These are phyloP conservation scores for Dasysyrphus tricinctus DNA, from an alignment of 2,888 invertebrate species.

Conservation along the genomic window DNA sequence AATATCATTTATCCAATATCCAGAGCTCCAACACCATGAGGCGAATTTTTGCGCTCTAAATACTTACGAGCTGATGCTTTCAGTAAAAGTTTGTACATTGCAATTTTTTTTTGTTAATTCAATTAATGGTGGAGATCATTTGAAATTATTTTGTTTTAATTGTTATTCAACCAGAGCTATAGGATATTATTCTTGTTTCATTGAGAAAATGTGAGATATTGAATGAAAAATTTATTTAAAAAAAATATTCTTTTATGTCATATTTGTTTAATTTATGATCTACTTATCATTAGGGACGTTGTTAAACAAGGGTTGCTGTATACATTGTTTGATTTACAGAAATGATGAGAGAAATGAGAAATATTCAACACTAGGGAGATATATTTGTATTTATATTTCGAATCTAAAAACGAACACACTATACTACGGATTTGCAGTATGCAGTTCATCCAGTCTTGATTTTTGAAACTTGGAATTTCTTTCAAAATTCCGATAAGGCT, in stretches of 20 bases:
- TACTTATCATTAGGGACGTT: too few species aligned
- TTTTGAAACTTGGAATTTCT: too few species aligned
- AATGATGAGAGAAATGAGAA: too few species aligned
- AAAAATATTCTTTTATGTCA: neutral
- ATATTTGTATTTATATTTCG: too few species aligned
- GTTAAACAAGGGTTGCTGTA: too few species aligned
- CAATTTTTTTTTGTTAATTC: neutral
- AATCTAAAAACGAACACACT: too few species aligned
- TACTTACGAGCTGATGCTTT: neutral
- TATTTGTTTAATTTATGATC: neutral
- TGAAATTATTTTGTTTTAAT: conserved; percentile 37
- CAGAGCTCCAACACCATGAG: conserved; percentile 37
- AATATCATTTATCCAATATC: conserved; percentile 33
- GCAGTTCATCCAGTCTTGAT: too few species aligned
- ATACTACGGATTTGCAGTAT: too few species aligned
- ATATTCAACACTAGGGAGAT: too few species aligned
- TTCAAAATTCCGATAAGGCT: too few species aligned
- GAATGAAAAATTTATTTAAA: neutral
- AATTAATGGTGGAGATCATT: conserved; percentile 46
- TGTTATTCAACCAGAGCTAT: neutral
- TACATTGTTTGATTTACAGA: too few species aligned
- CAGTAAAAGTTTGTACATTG: neutral
- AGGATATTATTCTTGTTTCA: neutral
- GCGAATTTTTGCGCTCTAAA: conserved; percentile 27
- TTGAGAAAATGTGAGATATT: neutral